phyloP scores from a whole-genome alignment of 2,888 invertebrate species.

The Agrypnus murinus region DNA sequence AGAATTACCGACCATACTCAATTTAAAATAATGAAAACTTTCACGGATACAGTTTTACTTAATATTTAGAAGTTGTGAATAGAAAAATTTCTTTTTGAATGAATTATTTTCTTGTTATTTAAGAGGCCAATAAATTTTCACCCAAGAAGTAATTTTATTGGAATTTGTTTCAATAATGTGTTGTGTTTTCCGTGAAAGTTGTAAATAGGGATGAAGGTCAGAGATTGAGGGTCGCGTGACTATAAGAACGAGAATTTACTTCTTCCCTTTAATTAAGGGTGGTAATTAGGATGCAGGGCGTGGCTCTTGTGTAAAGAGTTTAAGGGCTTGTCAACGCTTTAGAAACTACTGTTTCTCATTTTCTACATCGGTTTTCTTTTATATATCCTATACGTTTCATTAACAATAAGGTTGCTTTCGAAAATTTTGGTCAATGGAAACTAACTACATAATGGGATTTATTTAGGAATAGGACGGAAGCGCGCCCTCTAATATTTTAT shows the following conservation, averaged over 20 bases:
- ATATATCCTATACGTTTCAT: no score
- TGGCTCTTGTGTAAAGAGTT: slow-evolving; percentile 20
- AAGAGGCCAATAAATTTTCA: slow-evolving; percentile 10
- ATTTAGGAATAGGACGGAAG: no score
- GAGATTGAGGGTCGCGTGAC: slow-evolving; percentile 48
- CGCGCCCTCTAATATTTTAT: no score
- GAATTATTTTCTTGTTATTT: background rate
- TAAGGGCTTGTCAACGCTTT: slow-evolving; percentile 21
- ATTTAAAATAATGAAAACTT: no score
- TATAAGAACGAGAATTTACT: slow-evolving; percentile 42
- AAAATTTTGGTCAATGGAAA: no score
- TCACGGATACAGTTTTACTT: no score
- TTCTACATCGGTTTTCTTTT: background rate
- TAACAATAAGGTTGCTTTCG: no score
- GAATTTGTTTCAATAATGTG: slow-evolving; percentile 26
- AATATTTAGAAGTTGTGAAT: no score
- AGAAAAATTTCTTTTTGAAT: no score
- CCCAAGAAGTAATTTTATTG: slow-evolving; percentile 8
- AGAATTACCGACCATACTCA: background rate
- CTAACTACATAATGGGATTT: no score
- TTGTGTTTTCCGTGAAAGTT: slow-evolving; percentile 13
- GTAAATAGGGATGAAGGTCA: slow-evolving; percentile 43
- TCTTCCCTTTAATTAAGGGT: slow-evolving; percentile 52
- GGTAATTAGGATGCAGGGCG: slow-evolving; percentile 48
- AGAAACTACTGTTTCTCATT: background rate